Base-by-base conservation (phyloP, 2,797 vertebrate genomes). In the Xenops minutus region DNA sequence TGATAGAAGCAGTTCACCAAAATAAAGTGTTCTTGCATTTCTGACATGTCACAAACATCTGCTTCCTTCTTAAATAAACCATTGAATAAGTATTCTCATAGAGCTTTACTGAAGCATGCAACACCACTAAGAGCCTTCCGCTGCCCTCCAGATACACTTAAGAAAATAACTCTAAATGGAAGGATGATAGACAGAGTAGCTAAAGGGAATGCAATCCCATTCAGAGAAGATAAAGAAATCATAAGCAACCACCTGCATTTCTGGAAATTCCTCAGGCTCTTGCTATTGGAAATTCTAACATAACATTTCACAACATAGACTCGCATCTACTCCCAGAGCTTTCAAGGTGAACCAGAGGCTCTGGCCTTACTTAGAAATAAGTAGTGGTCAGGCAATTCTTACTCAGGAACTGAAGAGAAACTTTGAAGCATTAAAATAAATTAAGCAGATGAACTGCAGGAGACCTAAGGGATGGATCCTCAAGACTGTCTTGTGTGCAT, bases 61-160 rank as follows among this genome's bases (percentile, higher is more conserved):
- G 49, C 55, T 95, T 92, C 49, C 37, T 92, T 89, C 82, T 95
- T 94, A 95, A 95, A 94, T 93, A 93, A 96, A 66, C 87, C 62
- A 39, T 15, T 82, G 91, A 96, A 85, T 90, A 83, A 93, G 88
- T 95, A 93, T 94, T 92, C 83, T 94, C 67, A 61, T 93, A 34
- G 48, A 87, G 80, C 56, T 79, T 71, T 94, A 71, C 74, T 82
- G 77, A 97, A 93, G 85, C 96, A 79, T 94, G 85, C 91, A 88
- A 48, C 56, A 72, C 14, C 13, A 74, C 85, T 94, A 93, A 96
- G 91, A 95, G 83, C 88, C 64, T 96, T 92, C 77, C 61, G 17
- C 74, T 92, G 88, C 95, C 96, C 94, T 96, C 74, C 85, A 88
- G 96, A 92, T 77, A 92, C 85, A 94, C 95, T 95, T 95, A 89